Conservation (phyloP, 1,140 invertebrate genomes). For the Drosophila funebris region DNA sequence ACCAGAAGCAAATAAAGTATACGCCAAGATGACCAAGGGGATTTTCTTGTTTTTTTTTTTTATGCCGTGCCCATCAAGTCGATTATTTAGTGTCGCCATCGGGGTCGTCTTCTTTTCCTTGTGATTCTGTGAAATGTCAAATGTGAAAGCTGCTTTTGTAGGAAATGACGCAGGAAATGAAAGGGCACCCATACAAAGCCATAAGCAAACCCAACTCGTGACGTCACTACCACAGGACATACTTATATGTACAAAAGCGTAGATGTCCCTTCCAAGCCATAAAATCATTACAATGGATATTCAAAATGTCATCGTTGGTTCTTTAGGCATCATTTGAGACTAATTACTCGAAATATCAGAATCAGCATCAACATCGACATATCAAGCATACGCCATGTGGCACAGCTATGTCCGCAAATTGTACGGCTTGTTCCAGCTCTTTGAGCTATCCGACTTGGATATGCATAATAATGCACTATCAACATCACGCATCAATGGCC, state of each 20-base stretch:
- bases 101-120: conserved; percentile 11
- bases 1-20: conserved; percentile 28
- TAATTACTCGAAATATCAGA: conserved; percentile 60
- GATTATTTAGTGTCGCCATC: conserved; percentile 55
- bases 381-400: conserved; percentile 58
- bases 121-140: conserved; percentile 74
- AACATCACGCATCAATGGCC: conserved; percentile 46
- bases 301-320: conserved; percentile 26
- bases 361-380: conserved; percentile 27
- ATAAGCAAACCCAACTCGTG: conserved; percentile 47
- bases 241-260: not conserved
- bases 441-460: conserved; percentile 19
- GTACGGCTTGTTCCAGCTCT: conserved; percentile 8
- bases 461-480: conserved; percentile 60
- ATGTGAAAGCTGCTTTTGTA: conserved; percentile 71
- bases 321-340: conserved; percentile 5
- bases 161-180: conserved; percentile 76
- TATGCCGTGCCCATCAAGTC: not conserved
- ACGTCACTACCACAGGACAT: conserved; percentile 39
- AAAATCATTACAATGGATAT: conserved; percentile 29
- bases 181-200: conserved; percentile 52
- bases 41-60: not conserved
- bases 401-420: not conserved
- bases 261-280: conserved; percentile 38
- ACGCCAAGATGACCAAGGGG: conserved; percentile 12